phyloP scores from a whole-genome alignment of 2,888 invertebrate genomes.

The Podotricha telesiphe region DNA sequence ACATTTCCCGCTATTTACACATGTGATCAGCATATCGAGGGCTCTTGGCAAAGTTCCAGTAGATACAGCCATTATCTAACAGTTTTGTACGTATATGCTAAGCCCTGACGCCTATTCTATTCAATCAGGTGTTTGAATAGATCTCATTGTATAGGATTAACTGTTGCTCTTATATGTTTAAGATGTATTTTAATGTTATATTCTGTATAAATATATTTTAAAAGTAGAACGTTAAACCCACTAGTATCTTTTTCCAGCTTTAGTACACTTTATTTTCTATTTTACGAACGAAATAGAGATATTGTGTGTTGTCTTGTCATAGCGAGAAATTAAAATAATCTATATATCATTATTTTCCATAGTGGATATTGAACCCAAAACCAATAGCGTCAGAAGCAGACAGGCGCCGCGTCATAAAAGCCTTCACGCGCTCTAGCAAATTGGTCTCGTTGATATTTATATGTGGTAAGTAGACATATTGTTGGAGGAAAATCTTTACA shows the following conservation, averaged over 20 bases:
- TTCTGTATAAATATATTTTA: neutral
- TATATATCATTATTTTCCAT: too few relatives aligned
- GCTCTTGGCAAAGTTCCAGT: slow-evolving; percentile 61
- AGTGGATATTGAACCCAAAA: too few relatives aligned
- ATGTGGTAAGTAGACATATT: too few relatives aligned
- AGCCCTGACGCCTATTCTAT: slow-evolving; percentile 40
- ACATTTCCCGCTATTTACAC: slow-evolving; percentile 31
- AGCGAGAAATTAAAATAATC: too few relatives aligned
- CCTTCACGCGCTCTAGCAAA: too few relatives aligned
- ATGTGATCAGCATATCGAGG: slow-evolving; percentile 51
- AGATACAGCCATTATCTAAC: slow-evolving; percentile 53
- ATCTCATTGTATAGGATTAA: slow-evolving; percentile 25
- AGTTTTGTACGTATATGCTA: slow-evolving; percentile 48
- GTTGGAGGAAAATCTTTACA: too few relatives aligned
- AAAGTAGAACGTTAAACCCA: neutral
- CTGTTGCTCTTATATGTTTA: neutral
- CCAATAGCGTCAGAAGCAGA: too few relatives aligned
- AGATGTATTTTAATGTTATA: neutral
- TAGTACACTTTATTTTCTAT: too few relatives aligned
- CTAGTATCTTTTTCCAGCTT: neutral
- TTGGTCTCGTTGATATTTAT: too few relatives aligned
- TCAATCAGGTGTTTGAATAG: slow-evolving; percentile 43
- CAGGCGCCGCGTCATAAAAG: too few relatives aligned
- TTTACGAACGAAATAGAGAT: too few relatives aligned
- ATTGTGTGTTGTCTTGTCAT: too few relatives aligned